Conservation (phyloP, 2,113 vertebrate species). For the Hemibagrus wyckioides region DNA sequence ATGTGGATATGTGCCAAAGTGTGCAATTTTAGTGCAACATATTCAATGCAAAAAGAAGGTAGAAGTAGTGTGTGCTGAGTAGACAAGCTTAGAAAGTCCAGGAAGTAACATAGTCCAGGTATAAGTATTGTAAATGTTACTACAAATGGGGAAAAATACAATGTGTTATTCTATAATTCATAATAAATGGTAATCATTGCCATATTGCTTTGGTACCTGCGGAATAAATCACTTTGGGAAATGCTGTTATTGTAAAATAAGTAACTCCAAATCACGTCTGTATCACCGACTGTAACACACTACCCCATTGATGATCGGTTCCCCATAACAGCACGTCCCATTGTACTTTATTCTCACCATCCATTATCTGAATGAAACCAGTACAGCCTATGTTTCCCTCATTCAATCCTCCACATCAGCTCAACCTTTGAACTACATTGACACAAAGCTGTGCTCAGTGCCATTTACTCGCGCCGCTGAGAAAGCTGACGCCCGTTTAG, state of each 20-base stretch:
- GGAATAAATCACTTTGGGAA: neutral
- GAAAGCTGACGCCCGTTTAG: conserved; percentile 47
- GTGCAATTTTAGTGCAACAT: too few species aligned
- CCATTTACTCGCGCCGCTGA: neutral
- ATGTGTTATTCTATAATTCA: neutral
- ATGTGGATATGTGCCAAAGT: too few species aligned
- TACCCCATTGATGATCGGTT: neutral
- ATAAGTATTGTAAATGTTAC: neutral
- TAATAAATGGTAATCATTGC: neutral
- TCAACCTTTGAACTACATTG: conserved; percentile 37
- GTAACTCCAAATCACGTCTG: neutral
- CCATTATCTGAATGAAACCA: conserved; percentile 25
- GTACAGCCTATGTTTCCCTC: neutral
- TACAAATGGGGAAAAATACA: neutral
- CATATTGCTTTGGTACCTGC: neutral
- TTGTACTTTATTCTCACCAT: neutral
- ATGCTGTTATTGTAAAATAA: neutral
- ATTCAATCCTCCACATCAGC: conserved; percentile 17
- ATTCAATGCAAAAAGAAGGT: too few species aligned
- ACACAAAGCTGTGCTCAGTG: neutral
- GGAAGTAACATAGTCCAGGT: too few species aligned
- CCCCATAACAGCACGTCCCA: neutral
- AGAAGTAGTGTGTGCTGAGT: too few species aligned
- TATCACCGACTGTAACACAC: neutral
- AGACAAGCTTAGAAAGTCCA: too few species aligned